Evolutionary conservation across 2,113 vertebrate genomes (phyloP).

Genomic region (Parotia lawesii): DNA sequence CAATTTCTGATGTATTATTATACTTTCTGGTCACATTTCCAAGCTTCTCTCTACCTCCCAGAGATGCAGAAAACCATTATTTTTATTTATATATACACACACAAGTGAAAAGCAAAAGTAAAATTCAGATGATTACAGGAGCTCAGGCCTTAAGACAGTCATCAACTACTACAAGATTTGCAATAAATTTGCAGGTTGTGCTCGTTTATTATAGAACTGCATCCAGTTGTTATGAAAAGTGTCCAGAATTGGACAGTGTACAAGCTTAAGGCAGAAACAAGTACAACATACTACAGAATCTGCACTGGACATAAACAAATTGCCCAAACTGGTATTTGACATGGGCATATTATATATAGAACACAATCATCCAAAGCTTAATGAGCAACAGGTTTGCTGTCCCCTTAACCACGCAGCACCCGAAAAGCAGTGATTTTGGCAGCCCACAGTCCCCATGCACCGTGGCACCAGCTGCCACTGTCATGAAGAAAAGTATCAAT

Average conservation of each 20-base stretch:
- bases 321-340: not conserved
- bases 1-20: not conserved
- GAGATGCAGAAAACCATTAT: not conserved
- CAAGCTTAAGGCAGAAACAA: not conserved
- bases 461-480: rapidly evolving
- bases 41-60: not conserved
- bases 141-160: not conserved
- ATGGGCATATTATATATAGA: not conserved
- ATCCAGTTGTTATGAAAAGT: not conserved
- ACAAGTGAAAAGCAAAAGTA: not conserved
- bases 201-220: not conserved
- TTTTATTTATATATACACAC: not conserved
- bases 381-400: not conserved
- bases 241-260: not conserved
- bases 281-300: not conserved
- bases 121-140: not conserved
- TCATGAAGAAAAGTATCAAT: not conserved
- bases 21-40: not conserved
- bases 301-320: not conserved
- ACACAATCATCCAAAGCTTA: not conserved
- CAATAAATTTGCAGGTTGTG: not conserved
- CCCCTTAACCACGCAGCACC: rapidly evolving
- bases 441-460: not conserved
- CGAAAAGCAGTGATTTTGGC: not conserved
- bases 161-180: not conserved